Percentiles rank a stretch among this genome's conserved stretches.
Evolutionary conservation across 2,888 invertebrate genomes (phyloP).

Genomic region (Ypsolopha sequella): DNA sequence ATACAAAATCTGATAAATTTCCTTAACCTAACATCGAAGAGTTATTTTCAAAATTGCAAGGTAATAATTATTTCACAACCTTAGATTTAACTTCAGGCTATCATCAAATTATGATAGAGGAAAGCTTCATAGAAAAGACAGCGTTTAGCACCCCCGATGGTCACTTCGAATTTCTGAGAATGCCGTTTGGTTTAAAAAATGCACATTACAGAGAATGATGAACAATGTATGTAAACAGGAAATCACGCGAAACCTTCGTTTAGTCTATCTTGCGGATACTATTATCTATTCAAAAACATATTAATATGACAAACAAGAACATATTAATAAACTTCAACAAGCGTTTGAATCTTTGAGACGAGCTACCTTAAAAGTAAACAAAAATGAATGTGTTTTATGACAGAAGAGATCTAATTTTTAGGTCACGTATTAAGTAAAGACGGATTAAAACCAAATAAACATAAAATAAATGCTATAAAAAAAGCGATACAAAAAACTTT

Average conservation of each 20-base stretch:
- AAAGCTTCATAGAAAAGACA: no score
- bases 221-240: no score
- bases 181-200: no score
- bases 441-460: no score
- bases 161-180: slow-evolving; percentile 33
- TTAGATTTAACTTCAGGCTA: slow-evolving; percentile 34
- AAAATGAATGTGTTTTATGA: slow-evolving; percentile 17
- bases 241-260: no score
- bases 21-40: slow-evolving; percentile 30
- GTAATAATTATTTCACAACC: slow-evolving; percentile 28
- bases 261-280: slow-evolving; percentile 26
- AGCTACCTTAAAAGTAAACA: slow-evolving; percentile 15
- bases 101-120: slow-evolving; percentile 39
- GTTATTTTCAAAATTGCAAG: slow-evolving; percentile 30
- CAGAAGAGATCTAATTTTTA: slow-evolving; percentile 21
- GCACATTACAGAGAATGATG: slow-evolving; percentile 24
- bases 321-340: slow-evolving; percentile 13
- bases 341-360: slow-evolving; percentile 15
- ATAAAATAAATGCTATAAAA: slow-evolving; percentile 17
- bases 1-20: no score
- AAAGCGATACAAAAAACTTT: slow-evolving; percentile 16
- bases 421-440: slow-evolving; percentile 23
- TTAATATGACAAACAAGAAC: slow-evolving; percentile 17
- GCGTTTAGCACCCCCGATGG: slow-evolving; percentile 20
- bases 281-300: no score